Evolutionary conservation across 2,113 vertebrate species (phyloP).

Genomic region (Burhinus bistriatus): DNA sequence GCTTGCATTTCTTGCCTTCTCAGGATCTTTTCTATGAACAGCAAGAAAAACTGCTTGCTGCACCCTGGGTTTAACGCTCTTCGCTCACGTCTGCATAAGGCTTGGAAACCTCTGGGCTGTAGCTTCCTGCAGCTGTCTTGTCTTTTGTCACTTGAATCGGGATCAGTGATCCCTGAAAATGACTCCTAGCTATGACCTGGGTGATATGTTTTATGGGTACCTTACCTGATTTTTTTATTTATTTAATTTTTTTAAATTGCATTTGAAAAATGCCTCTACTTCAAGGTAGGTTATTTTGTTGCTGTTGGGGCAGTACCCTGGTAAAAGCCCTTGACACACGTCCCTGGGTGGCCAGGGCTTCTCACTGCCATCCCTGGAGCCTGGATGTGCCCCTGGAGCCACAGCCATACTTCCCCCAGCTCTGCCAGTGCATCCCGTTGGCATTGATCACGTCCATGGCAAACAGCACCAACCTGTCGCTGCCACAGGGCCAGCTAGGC

Average conservation of each 20-base stretch:
- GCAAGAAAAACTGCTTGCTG: background rate
- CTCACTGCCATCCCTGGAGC: background rate
- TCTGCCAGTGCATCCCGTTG: fast-evolving
- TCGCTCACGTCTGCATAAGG: background rate
- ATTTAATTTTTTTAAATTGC: background rate
- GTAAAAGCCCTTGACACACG: no score
- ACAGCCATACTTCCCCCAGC: fast-evolving
- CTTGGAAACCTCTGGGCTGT: background rate
- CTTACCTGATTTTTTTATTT: background rate
- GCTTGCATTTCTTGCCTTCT: background rate
- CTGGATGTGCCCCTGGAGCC: background rate
- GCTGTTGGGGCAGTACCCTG: background rate
- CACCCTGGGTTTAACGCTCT: background rate
- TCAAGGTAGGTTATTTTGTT: background rate
- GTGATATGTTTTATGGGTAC: background rate
- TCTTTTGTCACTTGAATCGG: background rate
- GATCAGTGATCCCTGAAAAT: background rate
- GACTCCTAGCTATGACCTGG: background rate
- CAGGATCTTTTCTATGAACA: background rate
- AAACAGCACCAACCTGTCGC: fast-evolving
- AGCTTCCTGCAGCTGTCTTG: background rate
- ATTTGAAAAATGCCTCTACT: background rate
- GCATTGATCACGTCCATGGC: fast-evolving
- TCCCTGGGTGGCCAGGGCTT: background rate
- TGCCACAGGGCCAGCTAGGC: fast-evolving